A percentile compares a stretch with the other conserved stretches of the same genome.
Conservation (phyloP, 2,797 vertebrate genomes). For the Gobionotothen gibberifrons region DNA sequence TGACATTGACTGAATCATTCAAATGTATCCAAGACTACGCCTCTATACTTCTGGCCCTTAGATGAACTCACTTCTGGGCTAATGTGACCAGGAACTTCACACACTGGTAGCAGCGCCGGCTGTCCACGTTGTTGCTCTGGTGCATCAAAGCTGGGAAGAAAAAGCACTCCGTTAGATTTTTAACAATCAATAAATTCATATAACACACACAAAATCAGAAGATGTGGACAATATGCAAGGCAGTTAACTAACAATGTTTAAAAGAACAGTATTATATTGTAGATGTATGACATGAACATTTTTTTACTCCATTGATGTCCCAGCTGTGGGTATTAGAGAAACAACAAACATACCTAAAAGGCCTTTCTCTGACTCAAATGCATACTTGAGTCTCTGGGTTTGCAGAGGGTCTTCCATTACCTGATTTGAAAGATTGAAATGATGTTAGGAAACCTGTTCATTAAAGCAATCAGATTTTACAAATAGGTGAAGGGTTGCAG, state of each 20-base stretch:
- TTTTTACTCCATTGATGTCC: too few relatives aligned
- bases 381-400: slow-evolving; percentile 94
- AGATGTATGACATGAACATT: background rate
- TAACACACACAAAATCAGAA: background rate
- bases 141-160: slow-evolving; percentile 93
- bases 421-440: slow-evolving; percentile 67
- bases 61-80: slow-evolving; percentile 95
- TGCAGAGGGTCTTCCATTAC: slow-evolving; percentile 96
- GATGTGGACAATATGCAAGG: background rate
- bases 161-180: background rate
- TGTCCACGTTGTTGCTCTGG: slow-evolving; percentile 98
- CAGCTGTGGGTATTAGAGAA: background rate
- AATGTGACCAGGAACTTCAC: slow-evolving; percentile 98
- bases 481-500: background rate
- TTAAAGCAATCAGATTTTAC: background rate
- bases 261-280: background rate
- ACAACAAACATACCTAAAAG: slow-evolving; percentile 88
- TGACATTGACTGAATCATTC: background rate
- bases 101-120: slow-evolving; percentile 98
- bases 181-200: background rate
- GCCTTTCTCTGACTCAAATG: slow-evolving; percentile 98
- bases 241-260: background rate
- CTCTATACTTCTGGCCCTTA: background rate
- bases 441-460: slow-evolving; percentile 1
- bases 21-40: background rate